phyloP scores from a whole-genome alignment of 2,888 invertebrate genomes.

The Pterobdella sp. region DNA sequence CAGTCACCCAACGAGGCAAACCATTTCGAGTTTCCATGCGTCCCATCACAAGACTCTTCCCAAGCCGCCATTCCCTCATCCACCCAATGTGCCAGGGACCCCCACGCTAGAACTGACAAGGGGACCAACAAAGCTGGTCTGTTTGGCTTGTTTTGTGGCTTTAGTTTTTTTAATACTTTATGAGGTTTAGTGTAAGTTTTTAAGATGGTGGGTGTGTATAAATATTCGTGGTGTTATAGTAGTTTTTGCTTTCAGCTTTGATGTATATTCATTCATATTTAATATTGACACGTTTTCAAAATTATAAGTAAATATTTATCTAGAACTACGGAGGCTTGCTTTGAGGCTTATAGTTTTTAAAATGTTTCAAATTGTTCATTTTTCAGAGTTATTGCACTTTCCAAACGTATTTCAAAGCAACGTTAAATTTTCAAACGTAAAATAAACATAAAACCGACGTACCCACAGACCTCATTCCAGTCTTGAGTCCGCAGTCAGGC shows the following conservation, averaged over 20 bases:
- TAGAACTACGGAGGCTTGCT: neutral
- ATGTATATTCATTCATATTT: no score
- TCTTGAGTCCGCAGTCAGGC: neutral
- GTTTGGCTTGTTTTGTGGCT: no score
- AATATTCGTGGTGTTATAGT: no score
- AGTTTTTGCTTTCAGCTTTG: no score
- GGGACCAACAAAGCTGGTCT: no score
- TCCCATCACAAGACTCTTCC: neutral
- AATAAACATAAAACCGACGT: neutral
- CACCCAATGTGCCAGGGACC: neutral
- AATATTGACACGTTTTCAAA: no score
- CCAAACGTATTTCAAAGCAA: neutral
- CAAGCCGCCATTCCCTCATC: neutral
- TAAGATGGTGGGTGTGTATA: no score
- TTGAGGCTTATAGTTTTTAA: neutral
- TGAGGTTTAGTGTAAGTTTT: no score
- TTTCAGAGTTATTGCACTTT: neutral
- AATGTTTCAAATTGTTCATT: neutral
- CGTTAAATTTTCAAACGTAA: neutral
- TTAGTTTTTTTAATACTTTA: no score
- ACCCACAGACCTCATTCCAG: neutral
- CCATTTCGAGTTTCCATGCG: slow-evolving; percentile 29
- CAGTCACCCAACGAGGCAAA: slow-evolving; percentile 31
- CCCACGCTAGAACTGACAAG: neutral
- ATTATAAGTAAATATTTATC: no score